A percentile compares a stretch with the other conserved stretches of the same genome.
Evolutionary conservation across 2,113 vertebrate genomes (phyloP).

Genomic region (Cyprinodon variegatus): DNA sequence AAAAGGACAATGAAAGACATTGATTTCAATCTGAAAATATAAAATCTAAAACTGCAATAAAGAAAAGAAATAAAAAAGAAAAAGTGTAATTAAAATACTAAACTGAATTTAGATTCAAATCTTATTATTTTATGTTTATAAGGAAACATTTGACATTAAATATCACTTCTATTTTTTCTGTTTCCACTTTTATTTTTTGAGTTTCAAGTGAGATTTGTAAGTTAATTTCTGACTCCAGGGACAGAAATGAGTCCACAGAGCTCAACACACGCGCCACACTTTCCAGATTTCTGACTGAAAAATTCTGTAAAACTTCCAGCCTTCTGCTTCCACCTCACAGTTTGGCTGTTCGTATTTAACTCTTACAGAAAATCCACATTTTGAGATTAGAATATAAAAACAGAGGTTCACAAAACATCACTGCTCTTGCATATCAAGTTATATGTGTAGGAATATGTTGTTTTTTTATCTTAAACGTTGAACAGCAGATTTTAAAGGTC

Average conservation of each 20-base stretch:
- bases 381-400: neutral
- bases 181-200: neutral
- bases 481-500: neutral
- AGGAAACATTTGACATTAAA: too few species aligned
- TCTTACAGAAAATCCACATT: neutral
- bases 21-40: too few species aligned
- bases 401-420: neutral
- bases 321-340: neutral
- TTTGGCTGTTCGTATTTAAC: neutral
- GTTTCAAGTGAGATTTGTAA: too few species aligned
- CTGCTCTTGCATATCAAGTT: neutral
- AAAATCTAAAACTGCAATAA: too few species aligned
- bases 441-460: neutral
- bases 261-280: conserved; percentile 31
- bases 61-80: too few species aligned
- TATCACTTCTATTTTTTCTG: neutral
- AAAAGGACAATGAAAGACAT: too few species aligned
- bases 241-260: conserved; percentile 27
- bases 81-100: too few species aligned
- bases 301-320: neutral
- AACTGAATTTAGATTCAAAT: too few species aligned
- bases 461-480: neutral
- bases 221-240: conserved; percentile 8
- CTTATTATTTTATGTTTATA: too few species aligned
- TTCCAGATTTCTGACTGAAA: neutral